These are phyloP conservation scores for Chironomus riparius DNA, from an alignment of 2,888 invertebrate species.

Conservation along the genomic window DNA sequence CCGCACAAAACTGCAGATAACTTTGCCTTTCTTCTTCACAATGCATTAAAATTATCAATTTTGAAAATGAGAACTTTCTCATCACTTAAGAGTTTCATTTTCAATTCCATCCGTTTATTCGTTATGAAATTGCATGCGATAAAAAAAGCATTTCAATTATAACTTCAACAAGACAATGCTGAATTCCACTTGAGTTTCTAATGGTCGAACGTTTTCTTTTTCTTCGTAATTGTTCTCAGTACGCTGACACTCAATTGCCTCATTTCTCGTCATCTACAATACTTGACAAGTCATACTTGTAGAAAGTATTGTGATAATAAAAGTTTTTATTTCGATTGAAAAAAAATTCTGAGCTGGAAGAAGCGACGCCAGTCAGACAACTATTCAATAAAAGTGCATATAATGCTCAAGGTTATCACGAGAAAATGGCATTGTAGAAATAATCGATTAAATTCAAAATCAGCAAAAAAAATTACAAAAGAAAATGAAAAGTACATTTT, in stretches of 20 bases:
- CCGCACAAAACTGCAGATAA: too few relatives aligned
- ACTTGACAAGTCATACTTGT: too few relatives aligned
- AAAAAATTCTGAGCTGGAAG: background rate
- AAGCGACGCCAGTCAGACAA: background rate
- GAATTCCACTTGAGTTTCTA: background rate
- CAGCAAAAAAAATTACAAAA: too few relatives aligned
- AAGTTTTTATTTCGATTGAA: background rate
- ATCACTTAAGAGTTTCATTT: background rate
- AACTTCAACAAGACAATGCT: background rate
- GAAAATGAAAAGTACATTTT: too few relatives aligned
- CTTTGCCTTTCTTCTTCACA: too few relatives aligned
- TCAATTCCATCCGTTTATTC: background rate
- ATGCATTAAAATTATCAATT: too few relatives aligned
- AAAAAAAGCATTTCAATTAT: slow-evolving; percentile 6
- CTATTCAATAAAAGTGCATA: background rate
- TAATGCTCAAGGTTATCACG: background rate
- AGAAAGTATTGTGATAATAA: background rate
- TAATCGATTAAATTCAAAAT: background rate
- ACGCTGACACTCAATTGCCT: slow-evolving; percentile 7
- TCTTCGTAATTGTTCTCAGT: background rate
- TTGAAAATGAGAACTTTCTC: background rate
- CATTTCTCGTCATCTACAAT: background rate
- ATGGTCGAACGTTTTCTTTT: background rate
- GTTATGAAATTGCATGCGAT: background rate
- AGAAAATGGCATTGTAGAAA: background rate